Evolutionary conservation across 1,140 invertebrate species (phyloP), one percentile per base, ranked within the genome.

Genomic region (Sipha flava): DNA sequence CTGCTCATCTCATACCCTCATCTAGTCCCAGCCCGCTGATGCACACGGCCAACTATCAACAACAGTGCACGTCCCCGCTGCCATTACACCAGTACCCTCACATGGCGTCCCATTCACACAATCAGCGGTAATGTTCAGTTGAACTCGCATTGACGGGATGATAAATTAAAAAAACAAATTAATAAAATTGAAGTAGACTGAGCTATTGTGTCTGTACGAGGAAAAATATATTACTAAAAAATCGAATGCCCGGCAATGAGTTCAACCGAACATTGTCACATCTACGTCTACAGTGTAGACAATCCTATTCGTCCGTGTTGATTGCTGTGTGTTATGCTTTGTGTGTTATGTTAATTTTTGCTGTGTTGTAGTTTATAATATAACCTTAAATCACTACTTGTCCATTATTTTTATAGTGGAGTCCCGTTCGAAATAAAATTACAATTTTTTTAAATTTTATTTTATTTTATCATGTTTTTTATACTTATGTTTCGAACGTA

Each of bases 91-190:
- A 85, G 81, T 87, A 88, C 81, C 88, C 88, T 85, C 87, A 88
- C 85, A 87, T 90, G 82, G 89, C 89, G 87, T 87, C 89, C 82
- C 89, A 90, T 85, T 88, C 88, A 80, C 91, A 92, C 84, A 88
- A 90, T 57, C 91, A 92, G 85, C 91, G 91, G 88, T 92, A 91
- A 89, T 89, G 84, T 75, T 75, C 31, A n/a, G 49, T 57, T 5
- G 47, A 54, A 52, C 31, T 5, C 2, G 3, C 23, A 45, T 59
- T 57, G 79, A 82, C n/a, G 21, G 43, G 29, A 68, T 26, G 16
- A 21, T 9, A 47, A 43, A 40, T 49, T 72, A 29, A 47, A 7
- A 45, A 43, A 21, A 70, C 3, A 57, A 31, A 57, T 59, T 31
- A 40, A 23, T 43, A 0, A 26, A 26, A n/a, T n/a, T n/a, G n/a